phyloP scores from a whole-genome alignment of 2,797 vertebrate species.

The Amblyraja radiata region DNA sequence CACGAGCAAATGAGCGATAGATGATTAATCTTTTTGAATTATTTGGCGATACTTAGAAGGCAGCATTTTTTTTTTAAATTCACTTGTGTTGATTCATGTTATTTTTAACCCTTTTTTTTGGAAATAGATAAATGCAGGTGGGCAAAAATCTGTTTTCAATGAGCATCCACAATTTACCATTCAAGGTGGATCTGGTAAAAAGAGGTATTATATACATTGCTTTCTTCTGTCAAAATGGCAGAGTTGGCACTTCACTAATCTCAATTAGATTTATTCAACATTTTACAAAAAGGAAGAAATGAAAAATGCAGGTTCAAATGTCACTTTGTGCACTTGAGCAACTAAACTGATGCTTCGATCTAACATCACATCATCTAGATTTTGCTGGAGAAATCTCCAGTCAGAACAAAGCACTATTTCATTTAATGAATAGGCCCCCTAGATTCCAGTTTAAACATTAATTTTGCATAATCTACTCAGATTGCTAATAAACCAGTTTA shows the following conservation, averaged over 20 bases:
- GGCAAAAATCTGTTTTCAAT: too few species aligned
- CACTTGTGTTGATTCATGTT: too few species aligned
- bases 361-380: not conserved
- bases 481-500: not conserved
- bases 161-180: not conserved
- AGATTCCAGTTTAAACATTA: not conserved
- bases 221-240: not conserved
- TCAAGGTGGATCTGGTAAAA: not conserved
- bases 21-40: too few species aligned
- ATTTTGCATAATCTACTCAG: not conserved
- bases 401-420: not conserved
- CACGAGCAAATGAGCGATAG: too few species aligned
- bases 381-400: not conserved
- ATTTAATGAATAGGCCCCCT: not conserved
- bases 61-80: too few species aligned
- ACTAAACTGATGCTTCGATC: not conserved
- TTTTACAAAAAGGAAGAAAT: not conserved
- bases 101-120: too few species aligned
- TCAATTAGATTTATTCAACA: not conserved
- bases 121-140: too few species aligned
- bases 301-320: not conserved
- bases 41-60: too few species aligned
- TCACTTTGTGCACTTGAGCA: not conserved
- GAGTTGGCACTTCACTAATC: not conserved
- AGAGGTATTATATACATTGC: not conserved